A percentile compares a stretch with the other conserved stretches of the same genome.
These are phyloP conservation scores for Ginglymostoma cirratum DNA, from an alignment of 2,113 vertebrate species.

Conservation along the genomic window DNA sequence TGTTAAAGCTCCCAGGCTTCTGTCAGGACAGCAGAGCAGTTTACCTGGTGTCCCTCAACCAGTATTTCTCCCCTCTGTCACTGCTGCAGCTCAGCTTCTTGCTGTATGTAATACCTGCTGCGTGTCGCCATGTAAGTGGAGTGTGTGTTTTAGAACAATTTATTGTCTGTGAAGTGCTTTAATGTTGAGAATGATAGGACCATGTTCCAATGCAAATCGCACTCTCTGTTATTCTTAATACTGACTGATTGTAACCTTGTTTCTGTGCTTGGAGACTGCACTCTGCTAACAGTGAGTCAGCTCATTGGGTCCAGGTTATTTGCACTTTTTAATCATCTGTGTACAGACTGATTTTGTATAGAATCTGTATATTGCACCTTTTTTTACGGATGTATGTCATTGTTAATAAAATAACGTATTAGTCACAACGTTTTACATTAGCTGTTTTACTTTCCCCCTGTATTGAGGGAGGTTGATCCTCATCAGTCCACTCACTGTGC, in stretches of 20 bases:
- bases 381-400: neutral
- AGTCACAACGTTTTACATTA: neutral
- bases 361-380: neutral
- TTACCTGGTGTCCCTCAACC: neutral
- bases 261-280: neutral
- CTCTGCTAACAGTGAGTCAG: neutral
- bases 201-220: neutral
- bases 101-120: neutral
- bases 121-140: neutral
- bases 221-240: neutral
- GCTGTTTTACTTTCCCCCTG: neutral
- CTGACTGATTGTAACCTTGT: neutral
- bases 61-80: neutral
- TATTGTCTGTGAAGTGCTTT: neutral
- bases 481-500: too few species aligned
- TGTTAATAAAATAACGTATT: slow-evolving; percentile 10
- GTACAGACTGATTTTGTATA: slow-evolving; percentile 12
- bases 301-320: neutral
- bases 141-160: neutral
- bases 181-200: neutral
- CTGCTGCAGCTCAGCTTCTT: neutral
- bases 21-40: neutral
- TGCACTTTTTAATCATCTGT: slow-evolving; percentile 11
- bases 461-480: neutral
- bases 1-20: neutral